These are phyloP conservation scores for Hippocampus zosterae DNA, from an alignment of 2,113 vertebrate species.

Conservation along the genomic window DNA sequence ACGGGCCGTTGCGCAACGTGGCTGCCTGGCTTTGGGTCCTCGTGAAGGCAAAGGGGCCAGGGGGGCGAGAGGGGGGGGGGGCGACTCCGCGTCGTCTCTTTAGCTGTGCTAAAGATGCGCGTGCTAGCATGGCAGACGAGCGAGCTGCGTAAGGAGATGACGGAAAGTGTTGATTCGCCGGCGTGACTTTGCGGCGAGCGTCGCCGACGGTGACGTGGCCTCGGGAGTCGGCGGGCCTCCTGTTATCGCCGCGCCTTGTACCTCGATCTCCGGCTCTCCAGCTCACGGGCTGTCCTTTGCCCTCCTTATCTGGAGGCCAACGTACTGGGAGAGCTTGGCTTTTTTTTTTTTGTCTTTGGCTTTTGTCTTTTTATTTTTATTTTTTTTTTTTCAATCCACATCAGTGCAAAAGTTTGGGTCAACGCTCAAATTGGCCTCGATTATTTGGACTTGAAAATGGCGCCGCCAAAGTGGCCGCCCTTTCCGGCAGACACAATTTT, in stretches of 20 bases:
- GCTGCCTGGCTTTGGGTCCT: conserved; percentile 13
- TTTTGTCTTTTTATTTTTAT: too few species aligned
- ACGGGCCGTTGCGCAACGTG: conserved; percentile 37
- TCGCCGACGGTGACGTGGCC: conserved; percentile 18
- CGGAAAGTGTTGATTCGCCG: too few species aligned
- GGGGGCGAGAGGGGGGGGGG: too few species aligned
- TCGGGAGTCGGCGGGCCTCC: conserved; percentile 17
- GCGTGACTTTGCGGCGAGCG: background rate
- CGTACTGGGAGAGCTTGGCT: background rate
- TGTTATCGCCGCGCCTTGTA: conserved; percentile 38
- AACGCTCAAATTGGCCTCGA: too few species aligned
- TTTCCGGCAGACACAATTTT: too few species aligned
- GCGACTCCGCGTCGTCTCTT: too few species aligned
- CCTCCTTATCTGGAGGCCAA: conserved; percentile 35
- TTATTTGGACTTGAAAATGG: too few species aligned
- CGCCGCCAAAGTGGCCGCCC: too few species aligned
- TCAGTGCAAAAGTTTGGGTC: too few species aligned
- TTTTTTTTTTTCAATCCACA: too few species aligned
- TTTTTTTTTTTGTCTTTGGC: too few species aligned
- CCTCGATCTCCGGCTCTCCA: conserved; percentile 29
- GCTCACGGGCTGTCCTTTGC: conserved; percentile 46
- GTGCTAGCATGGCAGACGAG: background rate
- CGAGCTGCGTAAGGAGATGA: background rate
- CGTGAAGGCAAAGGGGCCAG: background rate
- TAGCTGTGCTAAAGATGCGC: too few species aligned